These are phyloP conservation scores for Mormyrus hasselquistii DNA, from an alignment of 2,797 vertebrate species.

Conservation along the genomic window DNA sequence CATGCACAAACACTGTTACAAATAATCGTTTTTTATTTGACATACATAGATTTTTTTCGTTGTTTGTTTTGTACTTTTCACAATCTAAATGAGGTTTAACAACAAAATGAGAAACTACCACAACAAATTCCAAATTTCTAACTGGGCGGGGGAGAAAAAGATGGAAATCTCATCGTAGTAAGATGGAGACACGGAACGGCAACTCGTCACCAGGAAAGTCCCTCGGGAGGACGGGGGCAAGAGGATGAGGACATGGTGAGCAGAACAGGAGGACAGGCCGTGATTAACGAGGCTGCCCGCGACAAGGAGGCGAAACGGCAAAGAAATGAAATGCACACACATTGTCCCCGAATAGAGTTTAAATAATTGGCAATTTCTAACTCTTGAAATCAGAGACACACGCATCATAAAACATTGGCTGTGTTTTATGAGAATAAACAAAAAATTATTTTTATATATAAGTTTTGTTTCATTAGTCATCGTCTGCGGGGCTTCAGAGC, in stretches of 20 bases:
- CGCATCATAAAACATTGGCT: constrained; percentile 53
- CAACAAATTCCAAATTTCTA: constrained; percentile 69
- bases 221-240: constrained; percentile 44
- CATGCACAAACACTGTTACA: constrained; percentile 45
- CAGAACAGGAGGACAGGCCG: constrained; percentile 43
- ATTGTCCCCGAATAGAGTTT: constrained; percentile 43
- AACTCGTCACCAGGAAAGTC: constrained; percentile 46
- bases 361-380: constrained; percentile 48
- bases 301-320: not conserved
- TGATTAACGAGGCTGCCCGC: not conserved
- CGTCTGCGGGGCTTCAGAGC: not conserved
- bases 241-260: constrained; percentile 46
- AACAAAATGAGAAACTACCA: constrained; percentile 79
- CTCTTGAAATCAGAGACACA: constrained; percentile 45
- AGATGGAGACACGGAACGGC: constrained; percentile 56
- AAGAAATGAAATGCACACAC: constrained; percentile 47
- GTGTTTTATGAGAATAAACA: constrained; percentile 25
- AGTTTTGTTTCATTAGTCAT: not conserved
- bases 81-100: constrained; percentile 75
- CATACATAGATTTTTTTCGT: constrained; percentile 62
- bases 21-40: constrained; percentile 76
- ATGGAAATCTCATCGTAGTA: constrained; percentile 62
- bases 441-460: constrained; percentile 4
- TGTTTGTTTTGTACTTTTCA: constrained; percentile 62
- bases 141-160: constrained; percentile 41